Evolutionary conservation across 2,797 vertebrate genomes (phyloP).

Genomic region (Sebastolobus altivelis): DNA sequence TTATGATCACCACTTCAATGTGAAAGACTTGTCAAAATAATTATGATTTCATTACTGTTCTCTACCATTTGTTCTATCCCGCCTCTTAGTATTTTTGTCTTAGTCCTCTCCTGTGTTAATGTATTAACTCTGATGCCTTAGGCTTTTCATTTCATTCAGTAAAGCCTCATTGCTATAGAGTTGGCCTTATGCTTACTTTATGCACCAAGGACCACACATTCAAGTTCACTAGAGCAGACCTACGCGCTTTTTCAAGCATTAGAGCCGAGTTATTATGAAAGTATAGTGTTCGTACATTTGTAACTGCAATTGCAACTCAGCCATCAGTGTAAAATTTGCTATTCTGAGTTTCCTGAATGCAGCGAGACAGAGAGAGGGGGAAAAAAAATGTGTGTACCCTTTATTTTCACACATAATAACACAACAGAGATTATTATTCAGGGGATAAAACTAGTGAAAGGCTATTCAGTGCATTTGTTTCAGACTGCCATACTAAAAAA

Average conservation of each 20-base stretch:
- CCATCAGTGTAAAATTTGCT: conserved; percentile 80
- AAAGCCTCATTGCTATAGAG: conserved; percentile 76
- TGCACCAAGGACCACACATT: conserved; percentile 85
- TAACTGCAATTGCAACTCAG: conserved; percentile 81
- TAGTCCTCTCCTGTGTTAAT: conserved; percentile 67
- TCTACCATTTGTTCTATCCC: conserved; percentile 62
- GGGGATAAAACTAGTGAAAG: conserved; percentile 78
- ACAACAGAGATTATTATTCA: conserved; percentile 84
- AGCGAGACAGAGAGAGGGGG: conserved; percentile 64
- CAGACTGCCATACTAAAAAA: conserved; percentile 56
- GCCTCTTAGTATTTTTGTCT: conserved; percentile 66
- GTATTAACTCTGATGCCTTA: conserved; percentile 75
- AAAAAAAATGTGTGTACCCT: conserved; percentile 70
- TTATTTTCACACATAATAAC: conserved; percentile 84
- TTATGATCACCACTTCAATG: conserved; percentile 11
- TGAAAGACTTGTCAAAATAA: conserved; percentile 33
- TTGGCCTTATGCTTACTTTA: conserved; percentile 85
- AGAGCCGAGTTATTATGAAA: conserved; percentile 77
- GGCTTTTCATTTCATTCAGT: conserved; percentile 82
- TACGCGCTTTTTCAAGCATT: conserved; percentile 80
- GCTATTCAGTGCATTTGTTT: conserved; percentile 82
- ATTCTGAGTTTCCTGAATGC: conserved; percentile 75
- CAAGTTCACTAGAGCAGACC: conserved; percentile 86
- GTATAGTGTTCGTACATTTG: conserved; percentile 79
- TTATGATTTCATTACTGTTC: conserved; percentile 39